Evolutionary conservation across 2,888 invertebrate species (phyloP), one percentile per base, ranked within the genome.

Genomic region (Harpagoxenus sublaevis): DNA sequence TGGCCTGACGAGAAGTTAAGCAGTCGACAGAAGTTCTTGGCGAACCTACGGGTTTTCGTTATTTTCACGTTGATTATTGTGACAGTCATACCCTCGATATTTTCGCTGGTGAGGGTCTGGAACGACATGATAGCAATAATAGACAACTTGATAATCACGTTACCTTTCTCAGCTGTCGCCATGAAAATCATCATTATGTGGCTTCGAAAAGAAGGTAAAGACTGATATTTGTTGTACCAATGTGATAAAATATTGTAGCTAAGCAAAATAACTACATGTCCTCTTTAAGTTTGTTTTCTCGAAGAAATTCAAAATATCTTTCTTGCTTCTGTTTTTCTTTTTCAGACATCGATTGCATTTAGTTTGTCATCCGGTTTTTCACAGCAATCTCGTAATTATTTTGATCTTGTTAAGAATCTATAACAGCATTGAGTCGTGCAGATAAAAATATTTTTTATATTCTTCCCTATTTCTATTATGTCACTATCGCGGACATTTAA

Each of bases 151-250:
- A 60, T 60, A 45, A 31, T 74, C 15, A 15, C 6, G n/a, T n/a
- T 74, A 42, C 60, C 73, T 28, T n/a, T 74, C 3, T 12, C 28
- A 31, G 60, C 45, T 4, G n/a, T n/a, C 9, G 28, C 31, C 31
- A 48, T 60, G 15, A 74, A 74, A 60, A 28, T 45, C 31, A 45
- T 74, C 73, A 74, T 74, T 60, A 74, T 74, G 73, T 74, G 60
- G 45, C 5, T 74, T 39, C 60, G 73, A 31, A 74, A 60, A 60
- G 12, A 60, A 60, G 73, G 73, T 74, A 60, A 2, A 31, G 15
- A n/a, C 39, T n/a, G 10, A 63, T n/a, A 10, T 18, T 39, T 39
- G 39, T 39, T 35, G 35, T 35, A 23, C 23, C 23, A 23, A 23
- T 23, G 23, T 23, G 23, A 23, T 23, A 23, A 23, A 23, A 23